phyloP scores from a whole-genome alignment of 1,140 invertebrate species.

The Zaprionus inermis region DNA sequence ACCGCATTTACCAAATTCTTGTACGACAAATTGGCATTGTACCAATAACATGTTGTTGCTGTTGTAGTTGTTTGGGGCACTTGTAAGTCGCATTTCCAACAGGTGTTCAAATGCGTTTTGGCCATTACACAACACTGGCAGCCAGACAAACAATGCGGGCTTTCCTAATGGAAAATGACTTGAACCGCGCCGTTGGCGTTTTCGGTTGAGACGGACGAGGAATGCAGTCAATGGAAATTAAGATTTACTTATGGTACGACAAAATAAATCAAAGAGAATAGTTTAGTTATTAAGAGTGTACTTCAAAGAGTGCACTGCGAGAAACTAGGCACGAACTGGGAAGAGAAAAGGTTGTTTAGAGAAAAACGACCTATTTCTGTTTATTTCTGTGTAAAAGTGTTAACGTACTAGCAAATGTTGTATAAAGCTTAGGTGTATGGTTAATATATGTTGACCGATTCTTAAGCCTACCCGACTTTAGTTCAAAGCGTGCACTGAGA shows the following conservation, averaged over 20 bases:
- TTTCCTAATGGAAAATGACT: conserved; percentile 28
- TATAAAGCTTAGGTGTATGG: no score
- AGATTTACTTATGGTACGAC: not conserved
- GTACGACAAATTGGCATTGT: conserved; percentile 52
- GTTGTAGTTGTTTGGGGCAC: conserved; percentile 1
- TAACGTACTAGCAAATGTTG: no score
- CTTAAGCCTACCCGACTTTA: no score
- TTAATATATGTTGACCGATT: no score
- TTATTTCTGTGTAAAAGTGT: no score
- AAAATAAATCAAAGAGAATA: not conserved
- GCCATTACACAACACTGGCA: conserved; percentile 23
- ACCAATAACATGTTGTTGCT: conserved; percentile 24
- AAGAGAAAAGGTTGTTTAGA: no score
- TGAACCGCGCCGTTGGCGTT: not conserved
- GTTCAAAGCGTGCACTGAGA: not conserved
- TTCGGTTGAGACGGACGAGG: not conserved
- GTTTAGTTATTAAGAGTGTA: not conserved
- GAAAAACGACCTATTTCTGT: no score
- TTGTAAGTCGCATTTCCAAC: conserved; percentile 23
- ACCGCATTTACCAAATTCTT: conserved; percentile 50
- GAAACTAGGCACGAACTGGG: no score
- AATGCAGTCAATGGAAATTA: conserved; percentile 5
- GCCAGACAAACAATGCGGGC: conserved; percentile 17
- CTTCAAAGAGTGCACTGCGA: not conserved
- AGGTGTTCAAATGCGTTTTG: conserved; percentile 39